These are phyloP conservation scores for Maccullochella peelii DNA, from an alignment of 2,113 vertebrate species.

Conservation along the genomic window DNA sequence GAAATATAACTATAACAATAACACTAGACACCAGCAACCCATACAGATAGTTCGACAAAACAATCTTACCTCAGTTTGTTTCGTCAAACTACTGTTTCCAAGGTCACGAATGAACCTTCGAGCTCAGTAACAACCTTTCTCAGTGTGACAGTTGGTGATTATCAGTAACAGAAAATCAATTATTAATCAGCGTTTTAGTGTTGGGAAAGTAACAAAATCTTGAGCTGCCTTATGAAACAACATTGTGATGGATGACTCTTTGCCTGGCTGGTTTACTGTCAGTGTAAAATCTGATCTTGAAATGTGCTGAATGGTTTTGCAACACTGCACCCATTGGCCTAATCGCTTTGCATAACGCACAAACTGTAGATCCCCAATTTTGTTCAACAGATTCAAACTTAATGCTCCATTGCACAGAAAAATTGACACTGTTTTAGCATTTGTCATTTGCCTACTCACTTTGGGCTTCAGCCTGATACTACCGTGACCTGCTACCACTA, in stretches of 20 bases:
- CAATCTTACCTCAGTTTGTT: neutral
- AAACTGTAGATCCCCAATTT: neutral
- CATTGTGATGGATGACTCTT: neutral
- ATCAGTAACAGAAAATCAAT: constrained; percentile 8
- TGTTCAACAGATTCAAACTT: constrained; percentile 12
- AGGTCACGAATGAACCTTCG: neutral
- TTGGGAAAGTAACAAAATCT: neutral
- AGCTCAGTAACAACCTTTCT: neutral
- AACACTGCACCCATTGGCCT: neutral
- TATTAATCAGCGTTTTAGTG: neutral
- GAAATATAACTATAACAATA: neutral
- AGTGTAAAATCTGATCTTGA: neutral
- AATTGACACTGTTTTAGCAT: neutral
- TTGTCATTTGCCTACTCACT: neutral
- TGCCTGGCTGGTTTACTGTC: neutral
- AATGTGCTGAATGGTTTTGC: neutral
- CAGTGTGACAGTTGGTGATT: neutral
- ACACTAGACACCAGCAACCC: neutral
- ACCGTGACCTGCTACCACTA: neutral
- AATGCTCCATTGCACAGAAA: constrained; percentile 7
- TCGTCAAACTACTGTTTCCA: neutral
- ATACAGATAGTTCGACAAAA: neutral
- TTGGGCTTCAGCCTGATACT: neutral
- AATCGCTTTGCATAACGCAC: constrained; percentile 7
- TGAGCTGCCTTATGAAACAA: neutral